Base-by-base conservation (phyloP, 2,113 vertebrate species). In the Cavia porcellus region DNA sequence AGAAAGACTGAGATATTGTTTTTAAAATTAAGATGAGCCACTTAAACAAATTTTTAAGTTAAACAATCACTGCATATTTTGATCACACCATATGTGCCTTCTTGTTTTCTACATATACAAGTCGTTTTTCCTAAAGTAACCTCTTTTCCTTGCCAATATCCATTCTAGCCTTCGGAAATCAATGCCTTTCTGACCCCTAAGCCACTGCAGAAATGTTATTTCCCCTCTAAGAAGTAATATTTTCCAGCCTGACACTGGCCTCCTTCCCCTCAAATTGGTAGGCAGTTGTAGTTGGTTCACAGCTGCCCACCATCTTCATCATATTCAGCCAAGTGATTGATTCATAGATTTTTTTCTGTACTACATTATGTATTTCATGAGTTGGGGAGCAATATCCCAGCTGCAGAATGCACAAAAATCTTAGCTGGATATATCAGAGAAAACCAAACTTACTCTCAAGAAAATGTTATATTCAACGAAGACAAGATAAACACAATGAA, bases 21-120 rank as follows among this genome's bases (percentile, higher is more conserved):
- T 86, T 47, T 92, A 97, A 96, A 96, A 79, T 1, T 28, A 94
- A 95, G 70, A 97, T 88, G 89, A 97, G 32, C 61, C 75, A 86
- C 80, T 94, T 47, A 75, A 68, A 98, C 20, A 52, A 80, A 32
- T 55, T 52, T 79, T 79, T 79, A 17, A 79, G 32, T 52, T 80
- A 80, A 80, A 55, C 8, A 50, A 28, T 77, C 22, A 15, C 30
- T 80, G 15, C 42, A 25, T 52, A 50, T 79, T 52, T 45, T 79
- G 13, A 79, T 52, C 47, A 50, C 6, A 52, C 7, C 24, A 7
- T 28, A 14, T 2, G 11, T 11, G 38, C 22, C n/a, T 24, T 17
- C 28, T 64, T 7, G 19, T 24, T 57, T 38, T 88, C 82, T 55
- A 32, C 28, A 35, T 6, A 20, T 10, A 7, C 5, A 2, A 3